Conservation (phyloP, 2,797 vertebrate genomes). For the Melanotaenia boesemani region DNA sequence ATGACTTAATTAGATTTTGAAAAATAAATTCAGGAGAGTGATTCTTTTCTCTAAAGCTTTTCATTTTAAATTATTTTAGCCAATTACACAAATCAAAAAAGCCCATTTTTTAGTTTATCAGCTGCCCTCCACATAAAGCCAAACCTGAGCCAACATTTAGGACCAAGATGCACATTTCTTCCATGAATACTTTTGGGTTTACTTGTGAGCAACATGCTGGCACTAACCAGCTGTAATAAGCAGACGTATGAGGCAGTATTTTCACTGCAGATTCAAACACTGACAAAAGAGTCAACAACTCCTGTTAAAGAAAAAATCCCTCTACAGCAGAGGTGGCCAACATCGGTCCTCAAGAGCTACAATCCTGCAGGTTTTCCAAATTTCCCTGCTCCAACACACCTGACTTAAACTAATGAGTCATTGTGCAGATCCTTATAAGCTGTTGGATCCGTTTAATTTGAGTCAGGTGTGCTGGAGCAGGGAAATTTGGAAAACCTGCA, state of each 20-base stretch:
- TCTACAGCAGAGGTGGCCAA: too few relatives aligned
- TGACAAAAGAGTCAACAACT: neutral
- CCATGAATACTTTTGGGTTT: neutral
- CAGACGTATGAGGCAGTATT: neutral
- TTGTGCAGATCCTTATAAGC: too few relatives aligned
- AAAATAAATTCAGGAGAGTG: constrained; percentile 2
- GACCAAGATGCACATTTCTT: too few relatives aligned
- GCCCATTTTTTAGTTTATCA: constrained; percentile 20
- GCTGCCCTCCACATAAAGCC: constrained; percentile 18
- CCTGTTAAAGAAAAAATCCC: neutral
- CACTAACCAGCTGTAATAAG: neutral
- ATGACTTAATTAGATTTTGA: neutral
- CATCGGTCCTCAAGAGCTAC: too few relatives aligned
- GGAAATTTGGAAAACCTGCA: too few relatives aligned
- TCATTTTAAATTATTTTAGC: neutral
- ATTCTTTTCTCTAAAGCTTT: neutral
- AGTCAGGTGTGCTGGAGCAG: too few relatives aligned
- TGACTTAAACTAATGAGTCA: too few relatives aligned
- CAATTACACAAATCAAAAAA: constrained; percentile 2
- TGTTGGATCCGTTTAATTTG: too few relatives aligned
- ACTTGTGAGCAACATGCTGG: neutral
- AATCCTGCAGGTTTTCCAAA: too few relatives aligned
- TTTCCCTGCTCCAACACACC: too few relatives aligned
- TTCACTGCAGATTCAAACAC: neutral
- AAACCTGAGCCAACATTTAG: neutral